Evolutionary conservation across 2,888 invertebrate species (phyloP), one percentile per base, ranked within the genome.

Genomic region (Anarsia innoxiella): DNA sequence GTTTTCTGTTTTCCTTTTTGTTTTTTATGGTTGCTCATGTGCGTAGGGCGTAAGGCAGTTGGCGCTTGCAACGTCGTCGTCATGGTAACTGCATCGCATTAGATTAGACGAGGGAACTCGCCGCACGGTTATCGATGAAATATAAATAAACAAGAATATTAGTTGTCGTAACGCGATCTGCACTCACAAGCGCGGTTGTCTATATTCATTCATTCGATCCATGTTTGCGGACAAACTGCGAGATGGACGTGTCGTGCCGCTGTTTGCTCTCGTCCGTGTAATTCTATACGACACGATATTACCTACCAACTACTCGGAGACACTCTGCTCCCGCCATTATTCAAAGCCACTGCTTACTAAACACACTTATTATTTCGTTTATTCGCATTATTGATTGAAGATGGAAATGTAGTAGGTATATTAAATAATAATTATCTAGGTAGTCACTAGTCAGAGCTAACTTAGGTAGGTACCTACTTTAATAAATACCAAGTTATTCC

Each of bases 41-140:
- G 59, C 42, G 59, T 62, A 57, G 66, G 72, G 78, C 61, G n/a
- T n/a, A n/a, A n/a, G n/a, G n/a, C n/a, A n/a, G n/a, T n/a, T n/a
- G n/a, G n/a, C n/a, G 32, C 19, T 19, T 77, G 79, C 78, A 78
- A 48, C 58, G 80, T 84, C 56, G 80, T 84, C 56, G 68, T 63
- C 68, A 82, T 79, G 66, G 66, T 59, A 58, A 83, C 83, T 77
- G 83, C 82, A 80, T 82, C 62, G 56, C 68, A 78, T 82, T 78
- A 78, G 55, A 26, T n/a, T n/a, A n/a, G n/a, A 13, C 49, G 48
- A 45, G 53, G 51, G 56, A 23, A n/a, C 26, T 13, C 39, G 50
- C 42, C 36, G 46, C 41, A 44, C 48, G 56, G 60, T 61, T 57
- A 58, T 54, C 48, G 53, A 58, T 59, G 52, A 51, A 56, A 47